Percentiles rank a stretch among this genome's conserved stretches.
Evolutionary conservation across 1,140 invertebrate genomes (phyloP).

Genomic region (Sminthurinus signatus): DNA sequence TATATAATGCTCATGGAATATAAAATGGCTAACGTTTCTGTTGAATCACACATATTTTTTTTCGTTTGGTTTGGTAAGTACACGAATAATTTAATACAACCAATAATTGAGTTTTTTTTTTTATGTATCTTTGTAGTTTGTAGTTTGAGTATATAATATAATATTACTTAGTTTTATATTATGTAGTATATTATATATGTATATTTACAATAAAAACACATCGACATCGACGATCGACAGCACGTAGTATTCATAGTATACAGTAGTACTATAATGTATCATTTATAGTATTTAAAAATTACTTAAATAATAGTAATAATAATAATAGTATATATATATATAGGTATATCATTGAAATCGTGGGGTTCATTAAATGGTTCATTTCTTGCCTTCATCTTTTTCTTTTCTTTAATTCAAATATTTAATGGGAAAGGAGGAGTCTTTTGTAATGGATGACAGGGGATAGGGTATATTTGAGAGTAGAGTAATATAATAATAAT

Average conservation of each 20-base stretch:
- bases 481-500: no score
- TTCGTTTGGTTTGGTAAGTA: neutral
- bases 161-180: no score
- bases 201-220: neutral
- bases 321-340: no score
- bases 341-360: no score
- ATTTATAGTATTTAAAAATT: no score
- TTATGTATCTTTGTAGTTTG: no score
- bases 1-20: neutral
- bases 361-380: no score
- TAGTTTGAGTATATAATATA: no score
- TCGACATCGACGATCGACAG: neutral
- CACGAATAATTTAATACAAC: constrained; percentile 6
- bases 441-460: neutral
- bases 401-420: no score
- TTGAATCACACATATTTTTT: neutral
- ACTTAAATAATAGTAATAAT: no score
- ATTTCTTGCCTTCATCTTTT: no score
- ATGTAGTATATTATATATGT: constrained; percentile 7
- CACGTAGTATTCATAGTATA: neutral
- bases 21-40: neutral
- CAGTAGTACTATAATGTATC: neutral
- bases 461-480: neutral
- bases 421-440: neutral
- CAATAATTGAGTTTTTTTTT: no score